Base-by-base conservation (phyloP, 1,140 invertebrate species). In the Helicoverpa zea region DNA sequence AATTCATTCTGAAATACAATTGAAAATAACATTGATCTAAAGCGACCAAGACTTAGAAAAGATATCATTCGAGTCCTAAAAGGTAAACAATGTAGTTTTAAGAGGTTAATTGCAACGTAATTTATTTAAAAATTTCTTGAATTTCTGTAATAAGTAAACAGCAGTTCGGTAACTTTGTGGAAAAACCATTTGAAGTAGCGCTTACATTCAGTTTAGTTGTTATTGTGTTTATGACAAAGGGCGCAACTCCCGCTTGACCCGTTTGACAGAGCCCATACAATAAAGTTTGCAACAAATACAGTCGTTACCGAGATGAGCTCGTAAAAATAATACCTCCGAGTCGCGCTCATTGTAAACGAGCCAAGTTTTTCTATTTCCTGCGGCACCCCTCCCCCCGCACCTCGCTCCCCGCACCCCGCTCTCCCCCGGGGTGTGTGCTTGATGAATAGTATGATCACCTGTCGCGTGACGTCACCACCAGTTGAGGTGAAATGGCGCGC, bases 281-380 rank as follows among this genome's bases (percentile, higher is more conserved):
- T 77, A 72, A 72, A 78, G 63, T 80, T 72, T 54, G 56, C 63
- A 66, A 78, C 80, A 81, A 81, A 81, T 81, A 78, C 74, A 72
- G 54, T 30, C 64, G 74, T 81, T 77, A 81, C 59, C 52, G 74
- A 47, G 73, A 66, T 68, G 81, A 74, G 30, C 70, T 77, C 73
- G 61, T 82, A 80, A 79, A 84, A 79, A 73, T 76, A 81, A 80
- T 81, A 79, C 80, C 76, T 74, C 35, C 64, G 80, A 59, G 61
- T 77, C 49, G 54, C 58, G 52, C 75, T 85, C 81, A 81, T 80
- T 81, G 83, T 77, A 86, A 86, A 86, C 79, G 83, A 86, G 82
- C 82, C 49, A 86, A 86, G 81, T 86, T 86, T 86, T 86, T 86
- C 84, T 86, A 84, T 86, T 86, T 86, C 81, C 84, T 82, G 61